Evolutionary conservation across 2,113 vertebrate genomes (phyloP), one percentile per base, ranked within the genome.

Genomic region (Mesocricetus auratus): DNA sequence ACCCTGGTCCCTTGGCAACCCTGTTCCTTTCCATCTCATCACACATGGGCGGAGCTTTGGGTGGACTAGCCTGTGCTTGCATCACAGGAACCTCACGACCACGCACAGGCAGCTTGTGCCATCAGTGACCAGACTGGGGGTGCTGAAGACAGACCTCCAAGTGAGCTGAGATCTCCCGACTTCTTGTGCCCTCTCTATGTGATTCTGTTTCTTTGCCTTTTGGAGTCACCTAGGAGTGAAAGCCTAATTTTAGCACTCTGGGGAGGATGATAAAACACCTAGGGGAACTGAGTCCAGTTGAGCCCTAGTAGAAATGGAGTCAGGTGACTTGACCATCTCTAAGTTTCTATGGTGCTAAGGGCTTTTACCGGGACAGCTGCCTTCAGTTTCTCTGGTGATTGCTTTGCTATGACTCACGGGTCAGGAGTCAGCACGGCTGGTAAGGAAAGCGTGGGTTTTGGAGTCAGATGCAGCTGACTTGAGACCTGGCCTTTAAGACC

Each of bases 201-300:
- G 56, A 62, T 58, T 87, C 42, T 66, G 47, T 90, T 22, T 89
- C 68, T 86, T 68, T 73, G 39, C 9, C n/a, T 69, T 62, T 77
- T 87, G 39, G 93, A 79, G 66, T 50, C n/a, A 39, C 9, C 26
- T 21, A 33, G 81, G 79, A 86, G 39, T 58, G 85, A 85, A 53
- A 82, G 31, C 45, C 53, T 45, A 47, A 16, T 26, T 42, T 16
- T 21, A 50, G 73, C 22, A 42, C 36, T 68, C 39, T 33, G 75
- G 29, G 29, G 62, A 21, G 45, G 24, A 16, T 87, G 50, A 21
- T 39, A 50, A 45, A 69, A 68, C 31, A 82, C 12, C 31, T 26
- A 83, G 82, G 69, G 92, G 91, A 62, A 85, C 71, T 12, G 79
- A 94, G 47, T 88, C 87, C 74, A 45, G 74, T 29, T 19, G 8